These are phyloP conservation scores for Mus minutoides DNA, from an alignment of 2,797 vertebrate species.

Conservation along the genomic window DNA sequence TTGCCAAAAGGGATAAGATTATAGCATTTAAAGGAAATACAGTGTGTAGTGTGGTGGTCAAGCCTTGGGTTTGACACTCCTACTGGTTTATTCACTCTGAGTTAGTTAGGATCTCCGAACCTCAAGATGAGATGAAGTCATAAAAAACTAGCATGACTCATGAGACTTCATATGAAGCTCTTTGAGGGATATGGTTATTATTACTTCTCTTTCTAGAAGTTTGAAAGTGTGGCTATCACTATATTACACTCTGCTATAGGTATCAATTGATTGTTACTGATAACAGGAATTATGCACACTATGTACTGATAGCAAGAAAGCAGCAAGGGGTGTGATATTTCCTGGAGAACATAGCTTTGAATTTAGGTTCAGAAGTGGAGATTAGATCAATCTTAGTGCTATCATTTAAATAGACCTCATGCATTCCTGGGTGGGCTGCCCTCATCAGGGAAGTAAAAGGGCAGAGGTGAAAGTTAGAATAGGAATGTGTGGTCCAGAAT, in stretches of 20 bases:
- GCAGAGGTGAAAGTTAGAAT: not conserved
- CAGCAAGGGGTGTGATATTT: not conserved
- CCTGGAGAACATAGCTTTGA: constrained; percentile 42
- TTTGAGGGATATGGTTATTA: not conserved
- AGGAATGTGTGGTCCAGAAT: not conserved
- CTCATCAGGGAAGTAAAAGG: not conserved
- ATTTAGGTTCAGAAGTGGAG: constrained; percentile 35
- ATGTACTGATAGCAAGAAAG: not conserved
- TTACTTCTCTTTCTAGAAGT: not conserved
- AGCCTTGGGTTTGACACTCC: constrained; percentile 17
- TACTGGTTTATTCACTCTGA: not conserved
- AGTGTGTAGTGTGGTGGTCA: not conserved
- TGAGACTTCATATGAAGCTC: not conserved
- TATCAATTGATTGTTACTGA: not conserved
- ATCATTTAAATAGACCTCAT: constrained; percentile 2
- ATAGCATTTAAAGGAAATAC: not conserved
- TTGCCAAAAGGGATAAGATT: not conserved
- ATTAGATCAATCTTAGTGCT: not conserved
- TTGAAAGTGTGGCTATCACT: not conserved
- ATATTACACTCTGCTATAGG: not conserved
- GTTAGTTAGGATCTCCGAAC: not conserved
- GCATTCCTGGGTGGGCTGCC: not conserved
- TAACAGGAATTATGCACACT: not conserved
- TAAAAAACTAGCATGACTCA: not conserved
- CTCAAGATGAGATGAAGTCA: not conserved